Percentiles rank a stretch among this genome's conserved stretches.
Conservation (phyloP, 1,140 invertebrate species). For the Drosophila eugracilis region DNA sequence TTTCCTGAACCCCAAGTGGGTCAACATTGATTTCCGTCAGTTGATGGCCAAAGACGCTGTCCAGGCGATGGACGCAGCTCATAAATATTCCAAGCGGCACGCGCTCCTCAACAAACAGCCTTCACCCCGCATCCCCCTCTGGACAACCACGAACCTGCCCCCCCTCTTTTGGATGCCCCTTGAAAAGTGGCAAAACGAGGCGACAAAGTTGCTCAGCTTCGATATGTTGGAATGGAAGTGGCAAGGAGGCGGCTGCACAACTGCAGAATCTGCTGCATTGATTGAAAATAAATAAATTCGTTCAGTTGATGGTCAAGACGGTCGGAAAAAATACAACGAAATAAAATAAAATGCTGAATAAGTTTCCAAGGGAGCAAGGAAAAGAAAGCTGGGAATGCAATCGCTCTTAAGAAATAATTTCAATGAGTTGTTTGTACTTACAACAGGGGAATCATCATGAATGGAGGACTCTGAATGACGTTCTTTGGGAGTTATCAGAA, state of each 20-base stretch:
- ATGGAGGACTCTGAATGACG: slow-evolving; percentile 25
- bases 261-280: slow-evolving; percentile 47
- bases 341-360: slow-evolving; percentile 14
- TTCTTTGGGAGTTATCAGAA: slow-evolving; percentile 12
- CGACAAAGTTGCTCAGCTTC: slow-evolving; percentile 67
- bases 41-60: slow-evolving; percentile 48
- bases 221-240: slow-evolving; percentile 1
- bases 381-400: slow-evolving; percentile 14
- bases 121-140: slow-evolving; percentile 1
- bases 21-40: slow-evolving; percentile 79
- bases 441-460: slow-evolving; percentile 25
- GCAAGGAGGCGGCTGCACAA: slow-evolving; percentile 18
- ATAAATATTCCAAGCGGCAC: slow-evolving; percentile 80
- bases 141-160: no score
- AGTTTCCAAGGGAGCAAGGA: slow-evolving; percentile 3
- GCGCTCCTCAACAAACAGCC: slow-evolving; percentile 54
- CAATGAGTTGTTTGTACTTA: slow-evolving; percentile 30
- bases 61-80: slow-evolving; percentile 55
- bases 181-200: slow-evolving; percentile 62
- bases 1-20: slow-evolving; percentile 67
- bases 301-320: slow-evolving; percentile 19
- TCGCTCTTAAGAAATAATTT: slow-evolving; percentile 19
- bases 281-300: slow-evolving; percentile 80
- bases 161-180: not conserved
- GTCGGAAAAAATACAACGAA: not conserved